These are phyloP conservation scores for Scaptomyza flava DNA, from an alignment of 2,888 invertebrate species.

Conservation along the genomic window DNA sequence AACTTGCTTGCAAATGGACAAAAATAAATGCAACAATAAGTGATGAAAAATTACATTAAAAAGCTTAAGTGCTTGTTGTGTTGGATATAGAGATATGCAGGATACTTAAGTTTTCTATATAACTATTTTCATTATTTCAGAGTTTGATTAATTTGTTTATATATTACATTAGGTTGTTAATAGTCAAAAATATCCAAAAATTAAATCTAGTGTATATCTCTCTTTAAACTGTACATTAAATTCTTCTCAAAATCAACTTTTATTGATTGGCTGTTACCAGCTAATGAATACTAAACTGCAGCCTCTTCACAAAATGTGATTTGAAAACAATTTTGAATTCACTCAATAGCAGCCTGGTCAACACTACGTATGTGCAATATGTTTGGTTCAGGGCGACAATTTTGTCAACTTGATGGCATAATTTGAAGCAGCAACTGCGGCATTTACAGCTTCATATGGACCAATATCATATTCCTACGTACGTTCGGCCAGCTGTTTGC, in stretches of 20 bases:
- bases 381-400: slow-evolving; percentile 7
- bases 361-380: slow-evolving; percentile 1
- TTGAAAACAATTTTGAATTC: neutral
- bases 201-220: too few relatives aligned
- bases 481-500: slow-evolving; percentile 20
- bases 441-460: slow-evolving; percentile 28
- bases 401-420: slow-evolving; percentile 22
- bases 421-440: slow-evolving; percentile 14
- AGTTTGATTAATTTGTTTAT: too few relatives aligned
- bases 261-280: neutral
- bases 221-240: too few relatives aligned
- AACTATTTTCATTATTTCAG: too few relatives aligned
- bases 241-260: neutral
- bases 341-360: too few relatives aligned
- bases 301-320: neutral
- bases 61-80: neutral
- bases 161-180: too few relatives aligned
- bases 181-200: too few relatives aligned
- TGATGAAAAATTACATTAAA: neutral
- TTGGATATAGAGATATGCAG: too few relatives aligned
- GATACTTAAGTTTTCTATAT: too few relatives aligned
- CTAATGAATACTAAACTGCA: neutral
- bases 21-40: neutral
- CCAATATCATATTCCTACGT: slow-evolving; percentile 7
- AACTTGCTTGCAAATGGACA: neutral